Evolutionary conservation across 2,888 invertebrate species (phyloP), one percentile per base, ranked within the genome.

Genomic region (Congeria kusceri): DNA sequence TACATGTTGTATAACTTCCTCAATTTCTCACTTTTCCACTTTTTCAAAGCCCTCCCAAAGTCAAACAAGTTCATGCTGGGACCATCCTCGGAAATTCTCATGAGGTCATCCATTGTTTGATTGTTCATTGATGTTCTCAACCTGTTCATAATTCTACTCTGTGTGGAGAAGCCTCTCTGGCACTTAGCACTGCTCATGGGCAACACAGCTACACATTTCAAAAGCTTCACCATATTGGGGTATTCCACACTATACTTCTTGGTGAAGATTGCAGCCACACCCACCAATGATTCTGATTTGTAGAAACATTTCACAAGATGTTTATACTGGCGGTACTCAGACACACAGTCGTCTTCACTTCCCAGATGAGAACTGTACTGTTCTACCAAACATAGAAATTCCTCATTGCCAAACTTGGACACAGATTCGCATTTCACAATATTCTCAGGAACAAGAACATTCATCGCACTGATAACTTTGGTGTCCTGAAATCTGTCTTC

Each of bases 141-240:
- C 23, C 28, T 71, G 5, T 63, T 29, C 23, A 67, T 65, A 29
- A 79, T 74, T 3, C 67, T 32, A 39, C 75, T 75, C 39, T 67
- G 74, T n/a, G 74, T 75, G 46, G 49, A 65, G 49, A 75, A 75
- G 18, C 70, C 74, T 39, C 72, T 47, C 32, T 70, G 70, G 65
- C 78, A 79, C 28, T 63, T 46, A 13, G 62, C 73, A 69, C 68
- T 68, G 28, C 23, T 67, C 25, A 77, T 46, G 25, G 72, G 73
- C 20, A 78, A 28, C 18, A 78, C 67, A 28, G 56, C 32, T 29
- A 56, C 53, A 23, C 63, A 65, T 44, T 78, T 57, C n/a, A 78
- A 49, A 7, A 78, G 44, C 20, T 29, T 64, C 7, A 53, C 15
- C 44, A 78, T 25, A 27, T 73, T 77, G 32, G 77, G 77, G 29